Percentiles rank a stretch among this genome's conserved stretches.
Conservation (phyloP, 2,797 vertebrate species). For the Mormyrus proboscirostris region DNA sequence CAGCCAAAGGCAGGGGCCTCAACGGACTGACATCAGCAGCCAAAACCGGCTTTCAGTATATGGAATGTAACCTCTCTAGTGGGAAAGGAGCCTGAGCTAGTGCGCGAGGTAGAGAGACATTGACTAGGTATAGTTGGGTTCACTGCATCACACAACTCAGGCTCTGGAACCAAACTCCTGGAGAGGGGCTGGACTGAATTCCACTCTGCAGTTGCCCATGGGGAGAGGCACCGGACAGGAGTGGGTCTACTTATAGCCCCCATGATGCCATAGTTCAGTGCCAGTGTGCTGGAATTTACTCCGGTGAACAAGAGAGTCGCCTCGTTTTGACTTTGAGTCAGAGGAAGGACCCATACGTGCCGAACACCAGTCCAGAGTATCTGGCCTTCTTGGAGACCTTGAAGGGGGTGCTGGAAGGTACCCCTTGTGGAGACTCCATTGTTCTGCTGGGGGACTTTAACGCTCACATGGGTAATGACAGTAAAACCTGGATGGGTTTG, state of each 20-base stretch:
- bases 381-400: not conserved
- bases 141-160: not conserved
- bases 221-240: not conserved
- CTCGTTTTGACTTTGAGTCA: not conserved
- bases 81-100: not conserved
- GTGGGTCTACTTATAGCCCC: not conserved
- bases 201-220: not conserved
- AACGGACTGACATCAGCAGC: not conserved
- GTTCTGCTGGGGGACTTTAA: not conserved
- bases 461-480: not conserved
- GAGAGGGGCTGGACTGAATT: not conserved
- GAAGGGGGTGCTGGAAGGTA: not conserved
- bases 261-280: not conserved
- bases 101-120: not conserved
- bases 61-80: not conserved
- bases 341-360: not conserved
- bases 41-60: not conserved
- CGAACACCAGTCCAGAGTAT: not conserved
- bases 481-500: not conserved
- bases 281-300: not conserved
- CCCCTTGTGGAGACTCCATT: not conserved
- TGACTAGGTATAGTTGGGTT: not conserved
- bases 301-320: too few relatives aligned
- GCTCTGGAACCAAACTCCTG: too few relatives aligned
- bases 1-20: not conserved